Evolutionary conservation across 2,888 invertebrate genomes (phyloP).

Genomic region (Cremastobaeus sp.): DNA sequence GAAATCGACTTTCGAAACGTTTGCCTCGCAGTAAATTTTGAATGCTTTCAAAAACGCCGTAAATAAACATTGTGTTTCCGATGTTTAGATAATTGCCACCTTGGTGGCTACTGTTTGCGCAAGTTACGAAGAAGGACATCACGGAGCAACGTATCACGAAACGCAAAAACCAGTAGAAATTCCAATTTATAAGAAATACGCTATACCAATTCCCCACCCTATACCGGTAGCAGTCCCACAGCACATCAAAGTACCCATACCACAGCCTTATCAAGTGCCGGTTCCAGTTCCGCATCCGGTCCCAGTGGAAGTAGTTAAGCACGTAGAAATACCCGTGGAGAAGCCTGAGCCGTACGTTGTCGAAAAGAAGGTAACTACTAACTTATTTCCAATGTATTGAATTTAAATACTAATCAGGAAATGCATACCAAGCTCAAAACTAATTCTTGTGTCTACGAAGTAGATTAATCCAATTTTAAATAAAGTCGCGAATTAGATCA

Average conservation of each 20-base stretch:
- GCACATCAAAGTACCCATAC: constrained; percentile 80
- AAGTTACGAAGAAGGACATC: constrained; percentile 70
- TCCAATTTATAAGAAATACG: constrained; percentile 75
- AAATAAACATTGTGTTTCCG: constrained; percentile 26
- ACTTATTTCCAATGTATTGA: too few relatives aligned
- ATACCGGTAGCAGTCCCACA: constrained; percentile 80
- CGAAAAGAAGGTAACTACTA: constrained; percentile 79
- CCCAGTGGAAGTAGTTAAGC: constrained; percentile 79
- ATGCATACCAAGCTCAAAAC: too few relatives aligned
- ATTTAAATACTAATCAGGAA: too few relatives aligned
- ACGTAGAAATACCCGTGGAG: constrained; percentile 81
- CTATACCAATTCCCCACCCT: constrained; percentile 81
- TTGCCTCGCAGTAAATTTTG: too few relatives aligned
- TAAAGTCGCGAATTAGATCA: too few relatives aligned
- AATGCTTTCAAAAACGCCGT: too few relatives aligned
- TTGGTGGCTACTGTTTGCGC: constrained; percentile 65
- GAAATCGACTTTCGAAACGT: too few relatives aligned
- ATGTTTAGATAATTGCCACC: constrained; percentile 66
- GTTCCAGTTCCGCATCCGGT: constrained; percentile 77
- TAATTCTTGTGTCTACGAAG: too few relatives aligned
- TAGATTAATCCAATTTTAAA: too few relatives aligned
- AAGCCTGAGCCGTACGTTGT: constrained; percentile 81
- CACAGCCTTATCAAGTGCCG: constrained; percentile 82
- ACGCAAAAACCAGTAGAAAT: constrained; percentile 73
- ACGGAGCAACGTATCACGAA: constrained; percentile 72